Percentiles rank a stretch among this genome's conserved stretches.
Conservation (phyloP, 2,113 vertebrate species). For the Phocoena sinus region DNA sequence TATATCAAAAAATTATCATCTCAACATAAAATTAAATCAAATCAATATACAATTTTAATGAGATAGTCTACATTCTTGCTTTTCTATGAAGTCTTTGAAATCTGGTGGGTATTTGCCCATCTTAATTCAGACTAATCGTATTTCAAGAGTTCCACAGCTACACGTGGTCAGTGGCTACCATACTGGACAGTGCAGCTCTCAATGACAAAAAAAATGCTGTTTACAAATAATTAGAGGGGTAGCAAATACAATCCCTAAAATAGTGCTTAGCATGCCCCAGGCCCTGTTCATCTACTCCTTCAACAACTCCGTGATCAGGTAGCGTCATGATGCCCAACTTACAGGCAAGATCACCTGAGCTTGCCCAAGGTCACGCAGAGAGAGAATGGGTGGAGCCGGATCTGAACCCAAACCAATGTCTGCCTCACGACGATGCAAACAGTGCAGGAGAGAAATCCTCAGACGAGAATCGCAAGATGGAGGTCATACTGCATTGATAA, state of each 20-base stretch:
- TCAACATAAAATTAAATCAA: too few relatives aligned
- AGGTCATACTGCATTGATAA: accelerated
- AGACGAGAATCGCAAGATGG: accelerated
- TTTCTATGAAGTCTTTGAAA: background rate
- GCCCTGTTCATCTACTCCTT: too few relatives aligned
- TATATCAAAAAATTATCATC: background rate
- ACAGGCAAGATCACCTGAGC: too few relatives aligned
- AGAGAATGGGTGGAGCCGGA: background rate
- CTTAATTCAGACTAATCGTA: background rate
- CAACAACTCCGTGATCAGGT: background rate
- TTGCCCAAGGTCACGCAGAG: background rate
- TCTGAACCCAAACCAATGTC: background rate
- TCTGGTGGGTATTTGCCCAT: background rate
- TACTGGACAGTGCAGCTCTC: background rate
- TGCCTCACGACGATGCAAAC: background rate
- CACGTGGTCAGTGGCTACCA: background rate
- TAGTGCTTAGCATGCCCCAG: too few relatives aligned
- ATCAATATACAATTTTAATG: background rate
- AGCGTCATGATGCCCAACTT: background rate
- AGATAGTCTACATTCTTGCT: background rate
- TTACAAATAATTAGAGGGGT: background rate
- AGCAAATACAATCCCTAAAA: too few relatives aligned
- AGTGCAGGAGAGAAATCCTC: background rate
- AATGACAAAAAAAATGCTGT: background rate
- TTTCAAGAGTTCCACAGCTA: background rate